Conservation (phyloP, 1,140 invertebrate genomes). For the Saccostrea echinata region DNA sequence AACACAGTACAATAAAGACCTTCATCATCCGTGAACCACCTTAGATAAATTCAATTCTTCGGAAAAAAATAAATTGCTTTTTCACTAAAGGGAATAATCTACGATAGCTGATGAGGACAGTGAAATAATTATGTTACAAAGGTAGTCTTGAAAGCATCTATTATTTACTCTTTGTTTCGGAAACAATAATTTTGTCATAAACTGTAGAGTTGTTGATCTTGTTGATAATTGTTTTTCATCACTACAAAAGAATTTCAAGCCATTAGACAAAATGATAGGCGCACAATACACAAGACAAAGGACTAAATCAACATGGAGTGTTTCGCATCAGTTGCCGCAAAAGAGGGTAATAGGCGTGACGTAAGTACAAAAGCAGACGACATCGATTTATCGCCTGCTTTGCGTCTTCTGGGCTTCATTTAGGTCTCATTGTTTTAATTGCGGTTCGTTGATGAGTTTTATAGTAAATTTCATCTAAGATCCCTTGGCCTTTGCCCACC, state of each 20-base stretch:
- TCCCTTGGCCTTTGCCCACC: too few species aligned
- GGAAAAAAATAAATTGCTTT: constrained; percentile 39
- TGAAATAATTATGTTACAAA: constrained; percentile 36
- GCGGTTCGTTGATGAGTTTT: not conserved
- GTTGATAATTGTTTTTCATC: constrained; percentile 39
- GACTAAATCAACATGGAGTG: constrained; percentile 28
- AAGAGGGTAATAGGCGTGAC: constrained; percentile 30
- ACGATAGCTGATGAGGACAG: constrained; percentile 12
- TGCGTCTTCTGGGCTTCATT: not conserved
- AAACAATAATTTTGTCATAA: constrained; percentile 38
- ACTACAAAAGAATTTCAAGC: constrained; percentile 31
- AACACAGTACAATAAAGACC: constrained; percentile 1
- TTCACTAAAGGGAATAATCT: constrained; percentile 37
- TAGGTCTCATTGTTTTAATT: constrained; percentile 1
- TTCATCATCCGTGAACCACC: constrained; percentile 3
- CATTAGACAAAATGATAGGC: constrained; percentile 28
- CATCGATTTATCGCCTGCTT: constrained; percentile 22
- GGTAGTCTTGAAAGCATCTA: constrained; percentile 10
- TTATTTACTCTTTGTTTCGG: constrained; percentile 37
- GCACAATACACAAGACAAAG: constrained; percentile 29
- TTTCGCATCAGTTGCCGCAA: not conserved
- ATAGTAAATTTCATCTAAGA: too few species aligned
- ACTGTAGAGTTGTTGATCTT: constrained; percentile 27
- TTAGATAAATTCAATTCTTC: constrained; percentile 39
- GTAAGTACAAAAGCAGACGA: constrained; percentile 21